Evolutionary conservation across 2,797 vertebrate species (phyloP).

Genomic region (Threskiornis aethiopicus): DNA sequence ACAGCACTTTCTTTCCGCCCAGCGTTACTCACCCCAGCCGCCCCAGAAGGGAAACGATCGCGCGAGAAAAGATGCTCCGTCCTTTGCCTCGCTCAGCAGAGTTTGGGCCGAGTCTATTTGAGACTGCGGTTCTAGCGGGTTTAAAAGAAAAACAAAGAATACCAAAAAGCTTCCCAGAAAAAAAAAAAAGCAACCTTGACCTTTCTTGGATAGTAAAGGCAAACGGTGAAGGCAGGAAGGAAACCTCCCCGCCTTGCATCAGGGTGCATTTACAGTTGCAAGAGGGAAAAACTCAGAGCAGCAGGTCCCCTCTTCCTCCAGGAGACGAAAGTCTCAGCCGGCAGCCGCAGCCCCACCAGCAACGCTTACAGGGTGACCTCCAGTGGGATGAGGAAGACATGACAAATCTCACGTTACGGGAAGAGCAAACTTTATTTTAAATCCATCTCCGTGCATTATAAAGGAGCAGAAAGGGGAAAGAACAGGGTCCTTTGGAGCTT

Average conservation of each 20-base stretch:
- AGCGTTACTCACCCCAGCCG: neutral
- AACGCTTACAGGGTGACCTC: neutral
- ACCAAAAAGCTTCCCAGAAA: neutral
- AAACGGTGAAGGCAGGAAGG: neutral
- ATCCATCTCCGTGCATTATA: neutral
- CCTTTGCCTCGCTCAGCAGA: neutral
- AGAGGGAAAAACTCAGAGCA: accelerated
- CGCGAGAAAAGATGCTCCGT: accelerated
- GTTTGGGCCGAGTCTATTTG: accelerated
- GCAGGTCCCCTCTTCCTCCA: no score
- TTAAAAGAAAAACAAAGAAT: neutral
- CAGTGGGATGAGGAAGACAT: neutral
- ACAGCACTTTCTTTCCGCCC: neutral
- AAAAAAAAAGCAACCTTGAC: neutral
- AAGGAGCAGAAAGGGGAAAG: neutral
- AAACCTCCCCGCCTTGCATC: neutral
- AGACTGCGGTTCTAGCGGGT: neutral
- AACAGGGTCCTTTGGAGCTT: neutral
- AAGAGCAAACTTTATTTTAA: conserved; percentile 40
- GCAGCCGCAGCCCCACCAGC: accelerated
- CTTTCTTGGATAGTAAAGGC: neutral
- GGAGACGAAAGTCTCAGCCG: neutral
- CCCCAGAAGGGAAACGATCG: neutral
- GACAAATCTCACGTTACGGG: neutral
- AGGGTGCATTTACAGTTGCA: accelerated